Percentiles rank a stretch among this genome's conserved stretches.
These are phyloP conservation scores for Eilema griseolum DNA, from an alignment of 2,888 invertebrate genomes.

Conservation along the genomic window DNA sequence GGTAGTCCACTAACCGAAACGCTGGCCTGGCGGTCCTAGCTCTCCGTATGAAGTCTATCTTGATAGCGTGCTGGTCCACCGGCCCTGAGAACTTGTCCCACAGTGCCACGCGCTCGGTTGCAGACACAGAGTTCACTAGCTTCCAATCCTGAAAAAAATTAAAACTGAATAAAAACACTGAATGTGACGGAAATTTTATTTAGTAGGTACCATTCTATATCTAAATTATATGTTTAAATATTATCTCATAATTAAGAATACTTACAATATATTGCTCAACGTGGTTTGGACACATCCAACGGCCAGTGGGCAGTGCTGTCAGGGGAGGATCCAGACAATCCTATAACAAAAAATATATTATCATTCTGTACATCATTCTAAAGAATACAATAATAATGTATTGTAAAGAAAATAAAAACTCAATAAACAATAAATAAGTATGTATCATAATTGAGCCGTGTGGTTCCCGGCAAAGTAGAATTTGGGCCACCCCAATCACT, in stretches of 20 bases:
- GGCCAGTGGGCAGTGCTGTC: conserved; percentile 93
- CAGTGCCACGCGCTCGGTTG: conserved; percentile 94
- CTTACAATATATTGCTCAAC: conserved; percentile 95
- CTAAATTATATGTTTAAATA: too few species aligned
- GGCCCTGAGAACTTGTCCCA: conserved; percentile 95
- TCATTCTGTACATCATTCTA: not conserved
- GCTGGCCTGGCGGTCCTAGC: conserved; percentile 91
- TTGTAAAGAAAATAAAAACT: too few species aligned
- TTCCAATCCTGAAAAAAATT: conserved; percentile 90
- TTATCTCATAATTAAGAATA: conserved; percentile 33
- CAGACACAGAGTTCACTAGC: conserved; percentile 92
- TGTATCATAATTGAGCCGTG: too few species aligned
- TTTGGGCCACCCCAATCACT: too few species aligned
- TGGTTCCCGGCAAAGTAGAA: too few species aligned
- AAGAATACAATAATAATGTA: too few species aligned
- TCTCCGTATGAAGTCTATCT: conserved; percentile 94
- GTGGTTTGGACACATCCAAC: conserved; percentile 99
- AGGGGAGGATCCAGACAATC: conserved; percentile 98
- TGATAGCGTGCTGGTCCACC: conserved; percentile 95
- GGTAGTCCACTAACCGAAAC: conserved; percentile 85
- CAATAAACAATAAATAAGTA: too few species aligned
- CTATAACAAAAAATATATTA: conserved; percentile 59
- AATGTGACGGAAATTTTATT: too few species aligned
- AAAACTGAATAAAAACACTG: not conserved
- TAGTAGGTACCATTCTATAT: too few species aligned